phyloP scores from a whole-genome alignment of 2,797 vertebrate species.

The Amblyraja radiata region DNA sequence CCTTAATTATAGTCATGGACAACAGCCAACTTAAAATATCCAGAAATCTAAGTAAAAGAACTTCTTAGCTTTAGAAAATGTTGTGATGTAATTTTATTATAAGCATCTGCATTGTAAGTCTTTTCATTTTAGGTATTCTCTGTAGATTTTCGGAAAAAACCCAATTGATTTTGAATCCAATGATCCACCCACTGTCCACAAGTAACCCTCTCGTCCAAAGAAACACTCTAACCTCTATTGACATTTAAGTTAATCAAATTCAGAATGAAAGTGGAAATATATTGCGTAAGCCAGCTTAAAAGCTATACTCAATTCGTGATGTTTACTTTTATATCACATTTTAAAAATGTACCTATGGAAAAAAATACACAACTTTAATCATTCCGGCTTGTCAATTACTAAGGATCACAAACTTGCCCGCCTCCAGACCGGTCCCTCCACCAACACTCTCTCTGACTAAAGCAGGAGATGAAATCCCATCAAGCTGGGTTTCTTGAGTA shows the following conservation, averaged over 20 bases:
- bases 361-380: background rate
- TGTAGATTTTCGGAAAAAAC: background rate
- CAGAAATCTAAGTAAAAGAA: slow-evolving; percentile 18
- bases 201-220: background rate
- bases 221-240: background rate
- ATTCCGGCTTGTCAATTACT: background rate
- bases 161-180: background rate
- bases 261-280: background rate
- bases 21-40: slow-evolving; percentile 11
- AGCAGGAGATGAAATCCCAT: background rate
- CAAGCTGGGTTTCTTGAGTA: background rate
- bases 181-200: background rate
- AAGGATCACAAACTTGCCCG: too few relatives aligned
- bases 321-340: background rate
- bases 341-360: background rate
- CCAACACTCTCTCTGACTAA: too few relatives aligned
- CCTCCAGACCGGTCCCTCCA: too few relatives aligned
- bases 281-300: background rate
- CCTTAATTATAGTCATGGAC: slow-evolving; percentile 19
- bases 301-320: background rate
- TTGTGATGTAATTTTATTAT: slow-evolving; percentile 7
- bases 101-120: slow-evolving; percentile 30
- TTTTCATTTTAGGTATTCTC: slow-evolving; percentile 5
- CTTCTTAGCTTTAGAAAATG: slow-evolving; percentile 8
- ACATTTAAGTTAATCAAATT: slow-evolving; percentile 15